These are phyloP conservation scores for Apamea sordens DNA, from an alignment of 2,888 invertebrate species.

Conservation along the genomic window DNA sequence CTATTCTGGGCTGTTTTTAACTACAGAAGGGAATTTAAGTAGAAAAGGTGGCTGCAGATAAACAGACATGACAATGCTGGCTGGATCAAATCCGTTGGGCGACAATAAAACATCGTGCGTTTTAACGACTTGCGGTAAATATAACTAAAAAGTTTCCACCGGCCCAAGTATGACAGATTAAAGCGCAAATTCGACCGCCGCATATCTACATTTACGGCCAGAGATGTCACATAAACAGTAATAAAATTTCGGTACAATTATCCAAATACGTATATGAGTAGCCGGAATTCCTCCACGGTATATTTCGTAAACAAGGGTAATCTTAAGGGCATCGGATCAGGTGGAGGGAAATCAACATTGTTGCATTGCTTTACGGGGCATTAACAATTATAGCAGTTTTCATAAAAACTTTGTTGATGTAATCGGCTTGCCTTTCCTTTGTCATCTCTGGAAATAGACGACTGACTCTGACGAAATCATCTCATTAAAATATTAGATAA, in stretches of 20 bases:
- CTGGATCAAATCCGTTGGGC: not conserved
- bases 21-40: not conserved
- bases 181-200: slow-evolving; percentile 54
- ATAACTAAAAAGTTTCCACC: slow-evolving; percentile 29
- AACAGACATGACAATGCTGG: not conserved
- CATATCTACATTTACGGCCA: slow-evolving; percentile 47
- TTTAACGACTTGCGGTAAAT: slow-evolving; percentile 11
- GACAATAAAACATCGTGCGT: not conserved
- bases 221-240: slow-evolving; percentile 62
- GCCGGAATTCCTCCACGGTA: slow-evolving; percentile 83
- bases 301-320: slow-evolving; percentile 82
- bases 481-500: slow-evolving; percentile 56
- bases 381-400: slow-evolving; percentile 64
- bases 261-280: slow-evolving; percentile 67
- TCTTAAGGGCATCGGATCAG: slow-evolving; percentile 84
- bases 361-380: slow-evolving; percentile 69
- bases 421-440: slow-evolving; percentile 64
- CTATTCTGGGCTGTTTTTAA: not conserved
- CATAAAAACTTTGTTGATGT: slow-evolving; percentile 65
- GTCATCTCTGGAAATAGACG: slow-evolving; percentile 53
- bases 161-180: slow-evolving; percentile 20
- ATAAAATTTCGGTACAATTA: slow-evolving; percentile 77
- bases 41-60: not conserved
- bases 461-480: slow-evolving; percentile 51
- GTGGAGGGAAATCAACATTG: slow-evolving; percentile 75